A percentile compares a stretch with the other conserved stretches of the same genome.
Conservation (phyloP, 2,797 vertebrate species). For the Anabacerthia variegaticeps region DNA sequence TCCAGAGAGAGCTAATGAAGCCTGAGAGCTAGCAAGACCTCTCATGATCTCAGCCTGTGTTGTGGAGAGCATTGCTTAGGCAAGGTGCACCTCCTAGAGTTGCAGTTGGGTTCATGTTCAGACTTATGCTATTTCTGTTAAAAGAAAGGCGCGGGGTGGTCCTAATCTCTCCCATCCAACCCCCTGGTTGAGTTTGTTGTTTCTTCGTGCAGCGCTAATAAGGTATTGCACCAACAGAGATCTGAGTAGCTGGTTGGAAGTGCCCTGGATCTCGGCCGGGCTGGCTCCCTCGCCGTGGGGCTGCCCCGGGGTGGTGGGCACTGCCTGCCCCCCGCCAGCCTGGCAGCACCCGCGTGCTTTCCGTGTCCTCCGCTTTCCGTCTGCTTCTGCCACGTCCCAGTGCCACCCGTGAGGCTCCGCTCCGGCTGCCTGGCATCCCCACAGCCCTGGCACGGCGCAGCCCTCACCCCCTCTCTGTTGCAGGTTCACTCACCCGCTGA, state of each 20-base stretch:
- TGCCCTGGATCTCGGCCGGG: not conserved
- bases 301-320: not conserved
- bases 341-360: not conserved
- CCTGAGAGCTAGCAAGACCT: conserved; percentile 10
- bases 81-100: conserved; percentile 57
- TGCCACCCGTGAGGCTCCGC: not conserved
- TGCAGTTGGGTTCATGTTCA: not conserved
- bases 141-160: not conserved
- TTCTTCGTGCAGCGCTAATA: not conserved
- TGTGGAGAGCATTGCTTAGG: conserved; percentile 9
- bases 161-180: conserved; percentile 23
- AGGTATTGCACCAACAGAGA: not conserved
- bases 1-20: not conserved
- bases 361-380: not conserved
- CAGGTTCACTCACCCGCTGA: conserved; percentile 96
- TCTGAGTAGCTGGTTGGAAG: not conserved
- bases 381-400: not conserved
- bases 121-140: not conserved
- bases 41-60: conserved; percentile 3
- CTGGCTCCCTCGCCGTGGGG: not conserved
- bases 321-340: not conserved
- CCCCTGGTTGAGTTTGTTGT: not conserved
- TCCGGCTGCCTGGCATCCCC: not conserved
- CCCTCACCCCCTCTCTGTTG: not conserved
- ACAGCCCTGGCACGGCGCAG: accelerated